Conservation (phyloP, 2,797 vertebrate species). For the Trachurus trachurus region DNA sequence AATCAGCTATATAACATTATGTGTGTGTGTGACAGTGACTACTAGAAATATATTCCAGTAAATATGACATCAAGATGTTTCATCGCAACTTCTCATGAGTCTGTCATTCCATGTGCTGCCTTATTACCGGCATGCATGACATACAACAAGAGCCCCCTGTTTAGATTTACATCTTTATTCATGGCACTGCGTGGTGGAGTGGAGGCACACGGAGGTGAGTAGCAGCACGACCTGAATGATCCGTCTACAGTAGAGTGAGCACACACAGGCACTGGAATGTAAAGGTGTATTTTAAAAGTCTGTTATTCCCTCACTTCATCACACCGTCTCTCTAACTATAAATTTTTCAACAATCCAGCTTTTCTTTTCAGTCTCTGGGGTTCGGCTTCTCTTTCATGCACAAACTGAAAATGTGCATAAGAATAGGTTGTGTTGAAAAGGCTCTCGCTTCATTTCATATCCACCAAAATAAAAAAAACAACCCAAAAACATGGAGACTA, state of each 20-base stretch:
- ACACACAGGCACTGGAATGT: background rate
- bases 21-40: too few relatives aligned
- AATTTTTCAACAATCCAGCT: background rate
- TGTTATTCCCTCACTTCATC: background rate
- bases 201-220: background rate
- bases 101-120: background rate
- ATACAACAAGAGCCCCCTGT: background rate
- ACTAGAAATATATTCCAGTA: background rate
- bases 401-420: conserved; percentile 1
- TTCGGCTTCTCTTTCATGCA: background rate
- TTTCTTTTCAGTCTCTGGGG: background rate
- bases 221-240: background rate
- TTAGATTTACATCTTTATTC: background rate
- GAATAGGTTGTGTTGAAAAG: background rate
- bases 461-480: background rate
- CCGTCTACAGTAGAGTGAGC: background rate
- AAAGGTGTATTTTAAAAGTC: background rate
- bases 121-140: background rate
- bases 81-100: conserved; percentile 1
- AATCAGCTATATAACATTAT: too few relatives aligned
- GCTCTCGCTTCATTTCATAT: background rate
- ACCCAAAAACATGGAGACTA: background rate
- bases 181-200: background rate
- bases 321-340: background rate
- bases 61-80: background rate